phyloP scores from a whole-genome alignment of 1,140 invertebrate species.

The Vollenhovia emeryi region DNA sequence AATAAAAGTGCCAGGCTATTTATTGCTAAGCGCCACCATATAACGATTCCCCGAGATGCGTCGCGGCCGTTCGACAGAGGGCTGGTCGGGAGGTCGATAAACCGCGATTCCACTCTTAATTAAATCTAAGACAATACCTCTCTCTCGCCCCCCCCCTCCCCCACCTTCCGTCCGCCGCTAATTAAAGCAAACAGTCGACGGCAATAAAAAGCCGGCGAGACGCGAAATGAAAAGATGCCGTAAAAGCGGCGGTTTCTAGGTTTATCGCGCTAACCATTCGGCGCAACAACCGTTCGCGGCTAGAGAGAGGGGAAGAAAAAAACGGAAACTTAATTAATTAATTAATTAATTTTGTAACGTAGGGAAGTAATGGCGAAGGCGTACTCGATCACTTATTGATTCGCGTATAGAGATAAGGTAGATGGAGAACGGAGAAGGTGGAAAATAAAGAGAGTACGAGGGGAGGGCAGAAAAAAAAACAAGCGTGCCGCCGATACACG shows the following conservation, averaged over 20 bases:
- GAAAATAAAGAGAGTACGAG: constrained; percentile 15
- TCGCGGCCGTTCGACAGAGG: not conserved
- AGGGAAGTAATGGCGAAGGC: not conserved
- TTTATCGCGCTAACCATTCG: constrained; percentile 61
- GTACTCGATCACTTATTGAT: constrained; percentile 39
- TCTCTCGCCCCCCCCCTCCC: no score
- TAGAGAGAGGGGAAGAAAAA: no score
- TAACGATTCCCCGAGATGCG: constrained; percentile 66
- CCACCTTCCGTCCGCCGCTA: constrained; percentile 64
- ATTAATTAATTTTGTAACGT: constrained; percentile 15
- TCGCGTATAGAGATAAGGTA: constrained; percentile 14
- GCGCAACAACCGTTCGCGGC: not conserved
- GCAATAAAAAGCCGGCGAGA: constrained; percentile 75
- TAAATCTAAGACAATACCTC: constrained; percentile 80
- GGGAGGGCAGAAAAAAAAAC: constrained; percentile 24
- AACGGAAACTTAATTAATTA: constrained; percentile 23
- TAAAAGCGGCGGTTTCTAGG: constrained; percentile 71
- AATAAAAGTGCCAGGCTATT: constrained; percentile 78
- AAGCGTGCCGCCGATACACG: constrained; percentile 63
- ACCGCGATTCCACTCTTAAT: constrained; percentile 81
- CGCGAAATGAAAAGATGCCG: constrained; percentile 1
- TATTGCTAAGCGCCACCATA: constrained; percentile 75
- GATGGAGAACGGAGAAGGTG: not conserved
- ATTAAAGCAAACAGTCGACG: constrained; percentile 81
- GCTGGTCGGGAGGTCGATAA: constrained; percentile 73